Base-by-base conservation (phyloP, 2,888 invertebrate genomes). In the Agrotis ipsilon region DNA sequence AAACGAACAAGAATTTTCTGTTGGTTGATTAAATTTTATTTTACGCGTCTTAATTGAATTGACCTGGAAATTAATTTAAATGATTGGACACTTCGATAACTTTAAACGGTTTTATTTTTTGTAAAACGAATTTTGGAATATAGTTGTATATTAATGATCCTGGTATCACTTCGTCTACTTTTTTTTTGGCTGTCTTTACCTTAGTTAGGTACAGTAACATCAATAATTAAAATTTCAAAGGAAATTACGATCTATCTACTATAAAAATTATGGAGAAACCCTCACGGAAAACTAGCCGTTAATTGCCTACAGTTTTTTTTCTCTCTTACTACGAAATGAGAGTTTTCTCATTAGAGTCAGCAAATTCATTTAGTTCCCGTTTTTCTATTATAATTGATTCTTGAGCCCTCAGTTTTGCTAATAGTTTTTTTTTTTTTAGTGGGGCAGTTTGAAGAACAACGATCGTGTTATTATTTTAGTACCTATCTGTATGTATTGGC, bases 281-380 rank as follows among this genome's bases (percentile, higher is more conserved):
- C 62, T 73, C 54, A 69, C 59, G 65, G 67, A 49, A 82, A 88
- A 87, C 85, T 86, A 80, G 81, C 70, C 72, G 89, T 83, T 92
- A 92, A 92, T 92, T 91, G 89, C 87, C 83, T 72, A 75, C 81
- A 67, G 24, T 24, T 61, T 85, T 88, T 91, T 90, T 89, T 87
- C 85, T 74, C 78, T 81, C 81, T 80, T 84, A 72, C 75, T 81
- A 78, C 86, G 85, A 90, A 93, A 91, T 91, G 85, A 86, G 91
- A 93, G 87, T 94, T 94, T 94, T 93, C 93, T 92, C 92, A 91
- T 93, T 93, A 93, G 87, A 89, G 87, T 81, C 87, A 82, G 92
- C 87, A 93, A 93, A 92, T 94, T 92, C 91, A 91, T 92, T 94
- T 92, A 91, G 88, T 83, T 87, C 84, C 79, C 80, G 84, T 80